These are phyloP conservation scores for Teleogryllus occipitalis DNA, from an alignment of 1,140 invertebrate species.

Conservation along the genomic window DNA sequence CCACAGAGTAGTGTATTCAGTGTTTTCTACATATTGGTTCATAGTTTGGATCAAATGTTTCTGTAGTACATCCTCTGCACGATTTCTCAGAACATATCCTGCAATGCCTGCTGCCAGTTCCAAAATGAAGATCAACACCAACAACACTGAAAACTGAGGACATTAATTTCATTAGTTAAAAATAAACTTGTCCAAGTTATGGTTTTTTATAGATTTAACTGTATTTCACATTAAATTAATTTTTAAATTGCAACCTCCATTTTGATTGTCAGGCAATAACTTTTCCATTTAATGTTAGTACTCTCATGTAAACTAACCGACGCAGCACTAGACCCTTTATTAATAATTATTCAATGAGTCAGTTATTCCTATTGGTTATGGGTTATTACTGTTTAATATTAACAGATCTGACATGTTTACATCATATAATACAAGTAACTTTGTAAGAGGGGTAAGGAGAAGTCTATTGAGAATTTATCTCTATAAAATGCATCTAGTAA, in stretches of 20 bases:
- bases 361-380: background rate
- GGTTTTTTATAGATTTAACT: too few species aligned
- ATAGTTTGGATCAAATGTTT: conserved; percentile 56
- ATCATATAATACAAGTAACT: too few species aligned
- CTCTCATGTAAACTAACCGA: background rate
- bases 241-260: too few species aligned
- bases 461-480: too few species aligned
- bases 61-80: conserved; percentile 56
- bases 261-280: too few species aligned
- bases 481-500: too few species aligned
- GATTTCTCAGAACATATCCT: conserved; percentile 67
- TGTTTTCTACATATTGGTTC: conserved; percentile 55
- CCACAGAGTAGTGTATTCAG: conserved; percentile 55
- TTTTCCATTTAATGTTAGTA: too few species aligned
- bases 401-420: too few species aligned
- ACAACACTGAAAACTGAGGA: conserved; percentile 67
- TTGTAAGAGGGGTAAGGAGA: too few species aligned
- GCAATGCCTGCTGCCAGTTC: conserved; percentile 79
- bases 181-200: too few species aligned
- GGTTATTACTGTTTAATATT: background rate
- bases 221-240: too few species aligned
- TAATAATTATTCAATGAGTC: background rate
- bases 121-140: conserved; percentile 72
- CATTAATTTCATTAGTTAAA: too few species aligned
- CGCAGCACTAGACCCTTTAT: background rate